A percentile compares a stretch with the other conserved stretches of the same genome.
Conservation (phyloP, 2,797 vertebrate genomes). For the Poecilia wingei region DNA sequence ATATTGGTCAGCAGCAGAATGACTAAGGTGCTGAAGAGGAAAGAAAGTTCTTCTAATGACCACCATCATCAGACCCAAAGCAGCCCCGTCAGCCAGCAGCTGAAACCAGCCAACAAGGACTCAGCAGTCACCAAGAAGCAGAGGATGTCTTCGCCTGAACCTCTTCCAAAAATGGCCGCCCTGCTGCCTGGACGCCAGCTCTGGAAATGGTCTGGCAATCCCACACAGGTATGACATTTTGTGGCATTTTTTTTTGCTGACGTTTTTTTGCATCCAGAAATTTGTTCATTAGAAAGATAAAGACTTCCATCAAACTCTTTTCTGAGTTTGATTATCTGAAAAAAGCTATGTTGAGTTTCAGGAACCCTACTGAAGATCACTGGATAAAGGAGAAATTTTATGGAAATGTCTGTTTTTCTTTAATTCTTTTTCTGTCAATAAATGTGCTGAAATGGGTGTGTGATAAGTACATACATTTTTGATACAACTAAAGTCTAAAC, state of each 20-base stretch:
- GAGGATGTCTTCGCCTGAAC: slow-evolving; percentile 91
- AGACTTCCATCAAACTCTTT: not conserved
- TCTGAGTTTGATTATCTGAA: not conserved
- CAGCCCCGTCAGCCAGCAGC: slow-evolving; percentile 69
- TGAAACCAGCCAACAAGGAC: slow-evolving; percentile 87
- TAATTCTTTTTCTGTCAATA: not conserved
- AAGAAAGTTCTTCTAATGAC: slow-evolving; percentile 74
- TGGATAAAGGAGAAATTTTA: not conserved
- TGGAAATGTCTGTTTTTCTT: not conserved
- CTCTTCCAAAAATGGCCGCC: slow-evolving; percentile 87
- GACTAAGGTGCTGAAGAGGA: slow-evolving; percentile 83
- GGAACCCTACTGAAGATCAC: not conserved
- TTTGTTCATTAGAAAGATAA: not conserved
- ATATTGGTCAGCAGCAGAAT: slow-evolving; percentile 55
- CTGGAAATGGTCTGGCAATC: slow-evolving; percentile 98
- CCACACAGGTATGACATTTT: slow-evolving; percentile 88
- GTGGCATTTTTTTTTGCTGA: not conserved
- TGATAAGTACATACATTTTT: not conserved
- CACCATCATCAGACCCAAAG: slow-evolving; percentile 59
- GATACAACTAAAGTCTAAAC: not conserved
- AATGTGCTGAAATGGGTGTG: not conserved
- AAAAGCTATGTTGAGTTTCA: not conserved
- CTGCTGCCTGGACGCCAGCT: slow-evolving; percentile 92
- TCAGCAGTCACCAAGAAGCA: slow-evolving; percentile 85
- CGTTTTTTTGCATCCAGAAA: not conserved